Evolutionary conservation across 2,113 vertebrate genomes (phyloP), one percentile per base, ranked within the genome.

Genomic region (Antigone vipio): DNA sequence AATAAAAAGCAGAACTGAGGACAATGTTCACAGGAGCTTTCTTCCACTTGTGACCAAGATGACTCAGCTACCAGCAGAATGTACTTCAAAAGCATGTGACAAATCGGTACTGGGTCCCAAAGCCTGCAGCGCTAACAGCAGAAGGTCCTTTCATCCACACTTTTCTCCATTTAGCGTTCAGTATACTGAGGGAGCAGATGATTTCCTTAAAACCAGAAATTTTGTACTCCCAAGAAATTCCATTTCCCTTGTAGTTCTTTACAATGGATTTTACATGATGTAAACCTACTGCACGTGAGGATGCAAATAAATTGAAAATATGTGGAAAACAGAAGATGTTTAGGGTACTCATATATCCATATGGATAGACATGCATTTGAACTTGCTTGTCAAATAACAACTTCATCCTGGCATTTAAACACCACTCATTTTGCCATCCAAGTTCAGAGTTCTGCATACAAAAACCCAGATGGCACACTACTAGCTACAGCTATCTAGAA

Each of bases 61-160:
- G 42, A 62, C 47, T 15, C 35, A 58, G 20, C 44, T 50, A 63
- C 21, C 49, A 72, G 40, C 15, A 85, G 17, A 73, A 73, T 0
- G 0, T 3, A 42, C 4, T 18, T 9, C 75, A 5, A 17, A 90
- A 59, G 12, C 29, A 5, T 2, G 0, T 10, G 63, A 56, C 4
- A 14, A 56, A 22, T 3, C 62, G 15, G 22, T 27, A 34, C 0
- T 2, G 18, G 42, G 29, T 27, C 34, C 26, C 62, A 44, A 68
- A 72, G 50, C 4, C 18, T 15, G 24, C 17, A 95, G 38, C 8
- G 18, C 8, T 15, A 58, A 60, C 26, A 79, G 40, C 44, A 63
- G 17, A 42, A 45, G 20, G 42, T 30, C 29, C 21, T 9, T 27
- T 63, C 38, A 77, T 2, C 6, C 44, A 38, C 35, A 6, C 4